Percentiles rank a stretch among this genome's conserved stretches.
phyloP scores from a whole-genome alignment of 2,113 vertebrate species.

The Clupea harengus region DNA sequence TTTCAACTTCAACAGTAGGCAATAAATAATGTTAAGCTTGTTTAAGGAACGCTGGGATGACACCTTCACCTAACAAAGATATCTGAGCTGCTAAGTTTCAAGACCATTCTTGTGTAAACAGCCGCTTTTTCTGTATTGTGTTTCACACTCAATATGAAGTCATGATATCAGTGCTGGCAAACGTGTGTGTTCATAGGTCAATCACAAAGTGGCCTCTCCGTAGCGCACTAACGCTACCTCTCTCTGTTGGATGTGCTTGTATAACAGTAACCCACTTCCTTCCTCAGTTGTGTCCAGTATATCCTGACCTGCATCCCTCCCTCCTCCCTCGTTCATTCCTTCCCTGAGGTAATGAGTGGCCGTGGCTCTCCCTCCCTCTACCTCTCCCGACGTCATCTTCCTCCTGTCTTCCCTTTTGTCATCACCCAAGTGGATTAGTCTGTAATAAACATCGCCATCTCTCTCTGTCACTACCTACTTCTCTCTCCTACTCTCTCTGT shows the following conservation, averaged over 20 bases:
- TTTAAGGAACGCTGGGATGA: not conserved
- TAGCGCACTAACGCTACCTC: not conserved
- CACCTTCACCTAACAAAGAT: too few relatives aligned
- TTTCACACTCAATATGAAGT: not conserved
- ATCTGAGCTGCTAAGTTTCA: too few relatives aligned
- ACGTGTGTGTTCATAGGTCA: not conserved
- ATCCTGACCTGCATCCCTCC: not conserved
- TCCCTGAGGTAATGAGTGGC: not conserved
- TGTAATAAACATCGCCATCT: not conserved
- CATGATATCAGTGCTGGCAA: not conserved
- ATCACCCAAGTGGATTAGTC: not conserved
- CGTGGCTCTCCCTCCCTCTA: not conserved
- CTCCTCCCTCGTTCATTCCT: not conserved
- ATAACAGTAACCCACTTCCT: not conserved
- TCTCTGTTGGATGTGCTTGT: not conserved
- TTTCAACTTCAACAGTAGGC: not conserved
- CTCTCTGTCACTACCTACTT: constrained; percentile 38
- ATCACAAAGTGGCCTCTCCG: not conserved
- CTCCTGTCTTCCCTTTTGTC: constrained; percentile 27
- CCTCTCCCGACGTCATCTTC: not conserved
- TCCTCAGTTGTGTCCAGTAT: not conserved
- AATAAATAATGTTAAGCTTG: not conserved
- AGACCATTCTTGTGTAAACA: not conserved
- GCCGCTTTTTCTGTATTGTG: not conserved
- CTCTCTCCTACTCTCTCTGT: not conserved